Percentiles rank a stretch among this genome's conserved stretches.
These are phyloP conservation scores for Xestia xanthographa DNA, from an alignment of 2,888 invertebrate genomes.

Conservation along the genomic window DNA sequence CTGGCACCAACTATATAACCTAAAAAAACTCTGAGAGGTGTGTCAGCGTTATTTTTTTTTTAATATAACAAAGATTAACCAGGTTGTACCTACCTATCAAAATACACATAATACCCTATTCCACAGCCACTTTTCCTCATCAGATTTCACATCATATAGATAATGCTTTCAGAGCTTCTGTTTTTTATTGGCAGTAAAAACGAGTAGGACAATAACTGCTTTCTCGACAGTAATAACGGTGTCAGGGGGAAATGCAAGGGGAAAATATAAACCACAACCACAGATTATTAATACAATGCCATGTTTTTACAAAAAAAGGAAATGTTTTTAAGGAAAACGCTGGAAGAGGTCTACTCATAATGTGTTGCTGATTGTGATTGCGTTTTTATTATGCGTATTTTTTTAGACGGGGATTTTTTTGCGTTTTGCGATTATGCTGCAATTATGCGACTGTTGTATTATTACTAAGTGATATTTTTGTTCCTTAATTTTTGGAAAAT, in stretches of 20 bases:
- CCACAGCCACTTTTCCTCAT: slow-evolving; percentile 16
- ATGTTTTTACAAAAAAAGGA: slow-evolving; percentile 36
- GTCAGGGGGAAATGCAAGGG: slow-evolving; percentile 28
- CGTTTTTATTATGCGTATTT: slow-evolving; percentile 10
- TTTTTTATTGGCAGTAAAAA: slow-evolving; percentile 61
- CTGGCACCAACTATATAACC: too few species aligned
- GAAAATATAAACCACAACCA: slow-evolving; percentile 37
- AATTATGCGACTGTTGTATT: not conserved
- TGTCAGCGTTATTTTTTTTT: not conserved
- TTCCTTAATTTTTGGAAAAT: not conserved
- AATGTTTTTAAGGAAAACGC: slow-evolving; percentile 32
- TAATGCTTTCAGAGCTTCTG: slow-evolving; percentile 42
- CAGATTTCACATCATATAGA: slow-evolving; percentile 44
- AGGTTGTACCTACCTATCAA: not conserved
- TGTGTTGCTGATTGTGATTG: slow-evolving; percentile 22
- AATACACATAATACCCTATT: slow-evolving; percentile 39
- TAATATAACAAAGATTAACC: not conserved
- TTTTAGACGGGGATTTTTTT: slow-evolving; percentile 3
- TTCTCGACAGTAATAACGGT: slow-evolving; percentile 36
- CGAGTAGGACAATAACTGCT: slow-evolving; percentile 47
- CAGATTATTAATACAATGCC: slow-evolving; percentile 26
- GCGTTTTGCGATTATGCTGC: not conserved
- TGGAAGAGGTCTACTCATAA: slow-evolving; percentile 2
- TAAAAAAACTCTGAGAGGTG: too few species aligned
- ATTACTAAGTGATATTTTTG: not conserved